Evolutionary conservation across 2,888 invertebrate species (phyloP).

Genomic region (Hypercompe scribonia): DNA sequence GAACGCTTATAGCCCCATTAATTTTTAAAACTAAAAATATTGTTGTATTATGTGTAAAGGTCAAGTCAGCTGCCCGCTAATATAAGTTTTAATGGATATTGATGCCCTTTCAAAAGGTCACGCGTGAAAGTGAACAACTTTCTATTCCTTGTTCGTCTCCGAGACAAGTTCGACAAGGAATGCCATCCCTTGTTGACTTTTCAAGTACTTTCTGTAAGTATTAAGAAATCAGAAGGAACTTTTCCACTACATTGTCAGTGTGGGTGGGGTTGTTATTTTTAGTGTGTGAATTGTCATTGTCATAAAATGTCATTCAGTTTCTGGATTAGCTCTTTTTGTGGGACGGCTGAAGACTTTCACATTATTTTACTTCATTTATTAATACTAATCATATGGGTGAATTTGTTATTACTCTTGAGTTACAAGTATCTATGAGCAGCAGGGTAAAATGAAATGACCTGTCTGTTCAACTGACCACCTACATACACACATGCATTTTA

Average conservation of each 20-base stretch:
- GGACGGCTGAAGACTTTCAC: not conserved
- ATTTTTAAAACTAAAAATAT: constrained; percentile 35
- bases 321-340: not conserved
- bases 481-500: too few relatives aligned
- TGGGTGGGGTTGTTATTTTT: not conserved
- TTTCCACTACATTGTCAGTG: not conserved
- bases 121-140: constrained; percentile 32
- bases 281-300: too few relatives aligned
- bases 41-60: constrained; percentile 29
- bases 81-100: constrained; percentile 55
- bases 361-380: too few relatives aligned
- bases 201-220: not conserved
- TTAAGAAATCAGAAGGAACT: not conserved
- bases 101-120: constrained; percentile 34
- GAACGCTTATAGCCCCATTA: not conserved
- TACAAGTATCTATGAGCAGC: too few relatives aligned
- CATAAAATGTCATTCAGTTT: too few relatives aligned
- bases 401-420: too few relatives aligned
- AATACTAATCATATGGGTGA: too few relatives aligned
- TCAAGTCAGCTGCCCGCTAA: constrained; percentile 31
- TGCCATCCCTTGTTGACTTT: constrained; percentile 28
- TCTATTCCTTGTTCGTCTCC: constrained; percentile 12
- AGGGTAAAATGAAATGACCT: too few relatives aligned
- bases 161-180: constrained; percentile 35
- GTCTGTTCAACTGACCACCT: too few relatives aligned